Conservation (phyloP, 2,888 invertebrate species). For the Clepsis dumicolana region DNA sequence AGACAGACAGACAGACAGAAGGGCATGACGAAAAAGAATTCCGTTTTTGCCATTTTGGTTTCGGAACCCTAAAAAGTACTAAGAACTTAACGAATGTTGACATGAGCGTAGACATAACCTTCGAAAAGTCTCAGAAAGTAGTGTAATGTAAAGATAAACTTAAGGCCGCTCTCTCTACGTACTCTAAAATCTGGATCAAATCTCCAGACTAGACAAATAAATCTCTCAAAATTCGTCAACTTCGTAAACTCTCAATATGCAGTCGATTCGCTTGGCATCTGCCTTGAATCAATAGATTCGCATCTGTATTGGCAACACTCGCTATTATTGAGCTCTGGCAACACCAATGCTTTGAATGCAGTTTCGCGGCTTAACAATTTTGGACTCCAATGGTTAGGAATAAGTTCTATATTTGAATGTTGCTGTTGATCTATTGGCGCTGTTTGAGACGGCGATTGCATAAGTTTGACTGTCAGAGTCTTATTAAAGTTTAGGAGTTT, state of each 20-base stretch:
- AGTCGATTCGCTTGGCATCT: slow-evolving; percentile 7
- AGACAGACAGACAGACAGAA: no score
- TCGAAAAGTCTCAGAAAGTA: no score
- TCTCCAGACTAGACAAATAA: no score
- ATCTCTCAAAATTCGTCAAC: neutral
- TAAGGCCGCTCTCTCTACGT: no score
- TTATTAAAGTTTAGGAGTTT: neutral
- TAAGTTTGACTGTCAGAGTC: slow-evolving; percentile 6
- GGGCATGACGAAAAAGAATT: no score
- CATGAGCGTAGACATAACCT: no score
- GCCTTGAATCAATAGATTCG: slow-evolving; percentile 17
- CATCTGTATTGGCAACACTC: slow-evolving; percentile 14
- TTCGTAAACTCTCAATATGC: neutral
- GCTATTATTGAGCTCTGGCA: slow-evolving; percentile 9
- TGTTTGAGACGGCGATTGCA: neutral
- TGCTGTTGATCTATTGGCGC: slow-evolving; percentile 1
- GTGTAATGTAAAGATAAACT: no score
- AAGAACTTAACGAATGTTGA: no score
- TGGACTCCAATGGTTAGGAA: neutral
- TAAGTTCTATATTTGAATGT: slow-evolving; percentile 5
- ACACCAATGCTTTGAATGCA: slow-evolving; percentile 13
- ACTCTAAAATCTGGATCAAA: no score
- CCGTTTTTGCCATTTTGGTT: no score
- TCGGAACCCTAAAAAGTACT: no score
- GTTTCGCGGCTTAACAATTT: neutral